Percentiles rank a stretch among this genome's conserved stretches.
phyloP scores from a whole-genome alignment of 2,797 vertebrate species.

The Galagoides demidoff region DNA sequence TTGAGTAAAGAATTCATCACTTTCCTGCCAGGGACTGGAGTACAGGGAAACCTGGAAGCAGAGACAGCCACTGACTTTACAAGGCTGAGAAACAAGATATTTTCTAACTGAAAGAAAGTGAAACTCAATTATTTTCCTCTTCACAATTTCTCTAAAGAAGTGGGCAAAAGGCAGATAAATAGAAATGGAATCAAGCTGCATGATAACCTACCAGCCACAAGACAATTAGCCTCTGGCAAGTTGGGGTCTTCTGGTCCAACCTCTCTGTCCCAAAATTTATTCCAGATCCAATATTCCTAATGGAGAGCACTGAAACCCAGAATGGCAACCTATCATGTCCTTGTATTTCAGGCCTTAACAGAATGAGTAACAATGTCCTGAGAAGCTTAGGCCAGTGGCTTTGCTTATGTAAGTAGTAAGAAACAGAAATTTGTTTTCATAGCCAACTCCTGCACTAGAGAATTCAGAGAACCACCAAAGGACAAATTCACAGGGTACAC shows the following conservation, averaged over 20 bases:
- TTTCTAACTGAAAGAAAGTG: slow-evolving; percentile 16
- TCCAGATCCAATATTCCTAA: slow-evolving; percentile 9
- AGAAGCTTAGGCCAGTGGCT: neutral
- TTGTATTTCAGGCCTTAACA: neutral
- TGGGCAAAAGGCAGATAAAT: neutral
- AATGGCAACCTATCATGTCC: neutral
- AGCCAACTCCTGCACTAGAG: neutral
- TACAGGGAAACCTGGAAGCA: neutral
- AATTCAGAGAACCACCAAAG: slow-evolving; percentile 33
- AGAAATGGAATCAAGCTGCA: neutral
- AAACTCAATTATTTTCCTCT: neutral
- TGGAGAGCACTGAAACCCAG: neutral
- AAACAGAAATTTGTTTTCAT: slow-evolving; percentile 20
- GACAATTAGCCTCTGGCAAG: slow-evolving; percentile 17
- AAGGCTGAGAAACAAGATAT: slow-evolving; percentile 9
- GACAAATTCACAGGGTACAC: slow-evolving; percentile 2
- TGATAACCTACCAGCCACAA: slow-evolving; percentile 8
- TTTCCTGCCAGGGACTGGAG: neutral
- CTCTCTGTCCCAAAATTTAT: slow-evolving; percentile 41
- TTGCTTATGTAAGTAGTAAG: slow-evolving; percentile 27
- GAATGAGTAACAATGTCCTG: slow-evolving; percentile 6
- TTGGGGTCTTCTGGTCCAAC: neutral
- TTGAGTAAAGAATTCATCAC: neutral
- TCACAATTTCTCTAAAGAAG: neutral
- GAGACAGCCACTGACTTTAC: neutral